Evolutionary conservation across 2,888 invertebrate genomes (phyloP).

Genomic region (Cistogaster globosa): DNA sequence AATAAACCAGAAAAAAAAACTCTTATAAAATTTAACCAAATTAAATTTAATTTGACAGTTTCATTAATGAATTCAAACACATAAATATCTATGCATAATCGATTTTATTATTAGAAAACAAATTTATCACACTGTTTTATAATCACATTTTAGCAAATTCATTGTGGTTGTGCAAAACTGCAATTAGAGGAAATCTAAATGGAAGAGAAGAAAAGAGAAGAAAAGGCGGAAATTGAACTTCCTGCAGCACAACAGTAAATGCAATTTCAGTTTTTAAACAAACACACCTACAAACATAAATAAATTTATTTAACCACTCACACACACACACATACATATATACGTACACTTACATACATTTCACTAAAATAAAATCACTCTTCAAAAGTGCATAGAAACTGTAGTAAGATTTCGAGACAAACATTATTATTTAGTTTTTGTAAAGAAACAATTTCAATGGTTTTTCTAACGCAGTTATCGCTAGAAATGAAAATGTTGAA

Average conservation of each 20-base stretch:
- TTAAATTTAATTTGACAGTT: too few relatives aligned
- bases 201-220: slow-evolving; percentile 51
- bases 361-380: neutral
- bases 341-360: neutral
- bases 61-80: too few relatives aligned
- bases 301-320: neutral
- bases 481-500: slow-evolving; percentile 12
- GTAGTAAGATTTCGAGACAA: slow-evolving; percentile 23
- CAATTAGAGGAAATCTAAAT: slow-evolving; percentile 71
- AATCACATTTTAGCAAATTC: slow-evolving; percentile 59
- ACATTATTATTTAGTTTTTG: slow-evolving; percentile 19
- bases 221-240: slow-evolving; percentile 70
- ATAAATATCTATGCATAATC: neutral
- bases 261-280: slow-evolving; percentile 57
- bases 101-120: neutral
- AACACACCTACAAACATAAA: neutral
- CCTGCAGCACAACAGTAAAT: slow-evolving; percentile 66
- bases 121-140: slow-evolving; percentile 17
- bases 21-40: too few relatives aligned
- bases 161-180: slow-evolving; percentile 69
- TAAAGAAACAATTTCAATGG: neutral
- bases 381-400: neutral
- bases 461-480: neutral
- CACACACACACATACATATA: neutral
- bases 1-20: too few relatives aligned